Base-by-base conservation (phyloP, 2,888 invertebrate species). In the Mythimna impura region DNA sequence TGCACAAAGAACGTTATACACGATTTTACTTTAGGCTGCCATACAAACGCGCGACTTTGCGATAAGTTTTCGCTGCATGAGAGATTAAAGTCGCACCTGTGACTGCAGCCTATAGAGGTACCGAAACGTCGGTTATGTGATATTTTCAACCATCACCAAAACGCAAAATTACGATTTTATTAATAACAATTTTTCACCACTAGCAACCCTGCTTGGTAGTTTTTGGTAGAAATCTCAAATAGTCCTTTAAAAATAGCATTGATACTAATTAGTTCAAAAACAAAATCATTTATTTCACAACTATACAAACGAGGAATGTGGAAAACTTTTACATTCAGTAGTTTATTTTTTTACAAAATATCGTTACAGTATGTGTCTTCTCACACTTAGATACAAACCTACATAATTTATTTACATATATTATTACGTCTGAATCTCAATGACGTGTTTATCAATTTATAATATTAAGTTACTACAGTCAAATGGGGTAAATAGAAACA, bases 221-320 rank as follows among this genome's bases (percentile, higher is more conserved):
- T 82, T 74, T 78, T 73, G 58, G 82, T 82, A 78, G 79, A 73
- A 78, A 82, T 80, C 66, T 77, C 64, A 67, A 76, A 65, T 58
- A 69, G 69, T 66, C 30, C 12, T 64, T 66, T 63, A 57, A 52
- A 65, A 57, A 80, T 74, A 80, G 57, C 47, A 82, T 78, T 67
- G 67, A 78, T 68, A 81, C 81, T 79, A 79, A 77, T 22, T 54
- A 61, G 34, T 75, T 55, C 70, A 64, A 83, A 30, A 80, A 80
- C 65, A 62, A 70, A 80, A 73, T 66, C 57, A 73, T 80, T 80
- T 82, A 81, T 71, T 83, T 73, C 83, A 82, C 66, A 82, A 70
- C 66, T 80, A 73, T 69, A 80, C 80, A 78, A 69, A 50, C 57
- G 55, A 64, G 62, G 68, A 66, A 65, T 82, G 64, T 43, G 55